Percentiles rank a stretch among this genome's conserved stretches.
phyloP scores from a whole-genome alignment of 2,113 vertebrate genomes.

The Semicossyphus pulcher region DNA sequence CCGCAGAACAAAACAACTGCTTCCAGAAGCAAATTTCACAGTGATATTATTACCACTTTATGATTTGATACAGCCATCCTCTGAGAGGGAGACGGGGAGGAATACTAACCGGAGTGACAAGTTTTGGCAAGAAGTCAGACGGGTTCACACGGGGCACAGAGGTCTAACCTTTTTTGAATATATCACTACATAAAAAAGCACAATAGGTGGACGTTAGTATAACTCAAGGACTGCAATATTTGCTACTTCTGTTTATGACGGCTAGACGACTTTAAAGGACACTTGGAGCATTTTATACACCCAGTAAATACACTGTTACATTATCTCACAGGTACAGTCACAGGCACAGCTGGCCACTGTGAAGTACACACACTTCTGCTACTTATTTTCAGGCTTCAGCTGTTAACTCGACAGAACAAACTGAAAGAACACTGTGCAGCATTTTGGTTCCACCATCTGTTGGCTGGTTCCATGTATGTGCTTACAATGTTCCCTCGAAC shows the following conservation, averaged over 20 bases:
- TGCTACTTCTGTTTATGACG: neutral
- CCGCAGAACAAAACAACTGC: conserved; percentile 58
- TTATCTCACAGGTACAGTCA: conserved; percentile 26
- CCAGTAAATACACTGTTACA: neutral
- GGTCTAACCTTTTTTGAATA: neutral
- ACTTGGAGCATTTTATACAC: neutral
- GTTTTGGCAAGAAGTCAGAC: neutral
- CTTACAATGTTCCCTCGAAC: neutral
- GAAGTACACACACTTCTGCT: conserved; percentile 4
- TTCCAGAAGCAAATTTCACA: conserved; percentile 48
- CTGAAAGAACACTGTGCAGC: conserved; percentile 1
- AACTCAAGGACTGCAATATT: neutral
- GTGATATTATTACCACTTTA: conserved; percentile 43
- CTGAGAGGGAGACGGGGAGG: conserved; percentile 13
- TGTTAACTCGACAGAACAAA: conserved; percentile 6
- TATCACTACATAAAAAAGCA: neutral
- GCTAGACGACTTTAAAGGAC: neutral
- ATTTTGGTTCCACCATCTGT: neutral
- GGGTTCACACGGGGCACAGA: neutral
- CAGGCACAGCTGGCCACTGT: conserved; percentile 34
- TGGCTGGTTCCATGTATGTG: neutral
- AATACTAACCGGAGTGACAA: neutral
- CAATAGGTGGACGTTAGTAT: neutral
- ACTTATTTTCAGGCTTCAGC: conserved; percentile 18
- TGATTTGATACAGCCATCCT: conserved; percentile 35